Evolutionary conservation across 2,797 vertebrate genomes (phyloP).

Genomic region (Perodicticus potto): DNA sequence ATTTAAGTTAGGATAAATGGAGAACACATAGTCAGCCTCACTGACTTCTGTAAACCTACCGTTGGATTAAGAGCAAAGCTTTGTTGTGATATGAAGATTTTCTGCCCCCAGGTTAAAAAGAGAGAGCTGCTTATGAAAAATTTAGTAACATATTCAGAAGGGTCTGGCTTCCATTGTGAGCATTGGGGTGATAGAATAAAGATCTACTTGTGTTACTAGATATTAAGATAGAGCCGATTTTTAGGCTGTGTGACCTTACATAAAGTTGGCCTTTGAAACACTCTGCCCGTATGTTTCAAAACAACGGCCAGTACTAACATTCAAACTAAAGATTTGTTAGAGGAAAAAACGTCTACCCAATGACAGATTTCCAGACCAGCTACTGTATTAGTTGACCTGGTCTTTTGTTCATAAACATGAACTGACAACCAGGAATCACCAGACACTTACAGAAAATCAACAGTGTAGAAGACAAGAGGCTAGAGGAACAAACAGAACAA

Average conservation of each 20-base stretch:
- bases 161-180: not conserved
- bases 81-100: not conserved
- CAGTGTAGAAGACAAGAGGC: not conserved
- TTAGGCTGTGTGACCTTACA: not conserved
- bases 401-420: not conserved
- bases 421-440: not conserved
- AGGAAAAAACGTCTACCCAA: fast-evolving
- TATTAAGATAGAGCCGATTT: not conserved
- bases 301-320: not conserved
- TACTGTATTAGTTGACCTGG: not conserved
- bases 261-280: not conserved
- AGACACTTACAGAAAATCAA: not conserved
- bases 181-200: not conserved
- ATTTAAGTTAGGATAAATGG: not conserved
- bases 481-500: not conserved
- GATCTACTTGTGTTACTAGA: not conserved
- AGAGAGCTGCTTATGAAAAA: not conserved
- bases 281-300: not conserved
- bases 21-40: not conserved
- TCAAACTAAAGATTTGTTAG: not conserved
- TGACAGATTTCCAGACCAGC: not conserved
- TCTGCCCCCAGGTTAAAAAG: not conserved
- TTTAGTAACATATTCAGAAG: not conserved
- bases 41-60: not conserved
- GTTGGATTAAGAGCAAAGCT: not conserved